Percentiles rank a stretch among this genome's conserved stretches.
phyloP scores from a whole-genome alignment of 1,140 invertebrate species.

The Amyelois transitella region DNA sequence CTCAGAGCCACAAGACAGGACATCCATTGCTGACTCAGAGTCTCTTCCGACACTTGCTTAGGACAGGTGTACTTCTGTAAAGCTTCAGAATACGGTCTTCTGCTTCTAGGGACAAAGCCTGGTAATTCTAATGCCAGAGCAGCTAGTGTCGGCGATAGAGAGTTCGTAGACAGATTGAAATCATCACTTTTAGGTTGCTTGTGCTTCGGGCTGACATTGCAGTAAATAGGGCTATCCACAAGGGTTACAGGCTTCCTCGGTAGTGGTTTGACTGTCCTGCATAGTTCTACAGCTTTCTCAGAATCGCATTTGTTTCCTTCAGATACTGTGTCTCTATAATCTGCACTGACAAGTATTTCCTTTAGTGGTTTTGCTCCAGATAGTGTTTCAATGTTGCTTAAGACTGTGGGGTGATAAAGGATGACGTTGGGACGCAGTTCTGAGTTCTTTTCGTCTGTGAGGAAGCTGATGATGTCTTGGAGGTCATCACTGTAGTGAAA shows the following conservation, averaged over 20 bases:
- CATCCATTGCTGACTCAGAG: slow-evolving; percentile 68
- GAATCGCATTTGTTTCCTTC: slow-evolving; percentile 61
- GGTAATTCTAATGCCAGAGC: slow-evolving; percentile 67
- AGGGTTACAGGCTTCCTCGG: slow-evolving; percentile 36
- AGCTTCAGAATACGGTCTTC: slow-evolving; percentile 44
- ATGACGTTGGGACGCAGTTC: slow-evolving; percentile 54
- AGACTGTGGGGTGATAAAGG: slow-evolving; percentile 65
- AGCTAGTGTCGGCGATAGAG: slow-evolving; percentile 59
- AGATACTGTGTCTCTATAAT: slow-evolving; percentile 26
- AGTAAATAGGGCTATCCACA: slow-evolving; percentile 49
- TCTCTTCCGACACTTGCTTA: slow-evolving; percentile 59
- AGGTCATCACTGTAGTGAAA: slow-evolving; percentile 62
- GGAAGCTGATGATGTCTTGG: slow-evolving; percentile 47
- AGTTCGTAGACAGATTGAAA: slow-evolving; percentile 3
- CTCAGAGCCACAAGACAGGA: slow-evolving; percentile 55
- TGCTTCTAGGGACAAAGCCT: slow-evolving; percentile 63
- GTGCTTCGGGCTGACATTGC: slow-evolving; percentile 37
- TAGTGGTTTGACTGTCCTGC: slow-evolving; percentile 38
- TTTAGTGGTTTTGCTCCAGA: slow-evolving; percentile 28
- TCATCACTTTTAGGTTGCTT: slow-evolving; percentile 17
- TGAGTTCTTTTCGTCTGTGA: slow-evolving; percentile 44
- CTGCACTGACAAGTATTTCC: slow-evolving; percentile 40
- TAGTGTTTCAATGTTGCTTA: slow-evolving; percentile 48
- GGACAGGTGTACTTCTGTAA: slow-evolving; percentile 44
- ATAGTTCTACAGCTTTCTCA: slow-evolving; percentile 55